Conservation (phyloP, 2,797 vertebrate genomes). For the Anolis apletophallus region DNA sequence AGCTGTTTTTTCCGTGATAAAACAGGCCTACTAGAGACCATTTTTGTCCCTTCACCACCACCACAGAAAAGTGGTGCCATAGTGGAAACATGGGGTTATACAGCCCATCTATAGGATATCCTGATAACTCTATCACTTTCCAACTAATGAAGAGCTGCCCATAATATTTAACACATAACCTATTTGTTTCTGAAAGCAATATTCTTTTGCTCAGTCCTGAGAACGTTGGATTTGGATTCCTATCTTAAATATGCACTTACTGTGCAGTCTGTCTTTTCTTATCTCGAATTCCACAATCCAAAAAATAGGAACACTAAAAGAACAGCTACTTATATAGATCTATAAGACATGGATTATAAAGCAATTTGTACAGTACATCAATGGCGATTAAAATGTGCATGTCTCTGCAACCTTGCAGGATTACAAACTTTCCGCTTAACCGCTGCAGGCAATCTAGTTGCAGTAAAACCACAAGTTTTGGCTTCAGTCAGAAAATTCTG, state of each 20-base stretch:
- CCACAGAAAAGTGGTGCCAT: too few species aligned
- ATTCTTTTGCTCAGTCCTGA: neutral
- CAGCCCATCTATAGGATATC: neutral
- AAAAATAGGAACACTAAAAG: neutral
- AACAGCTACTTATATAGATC: neutral
- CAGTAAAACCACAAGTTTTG: neutral
- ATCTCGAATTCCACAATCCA: neutral
- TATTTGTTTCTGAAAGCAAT: neutral
- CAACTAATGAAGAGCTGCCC: neutral
- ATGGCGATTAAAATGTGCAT: neutral
- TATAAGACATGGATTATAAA: neutral
- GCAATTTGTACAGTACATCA: constrained; percentile 2
- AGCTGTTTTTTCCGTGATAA: too few species aligned
- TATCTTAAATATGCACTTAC: constrained; percentile 6
- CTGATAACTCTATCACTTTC: neutral
- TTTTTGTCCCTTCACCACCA: too few species aligned
- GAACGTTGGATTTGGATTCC: neutral
- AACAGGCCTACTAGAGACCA: too few species aligned
- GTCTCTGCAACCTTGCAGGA: neutral
- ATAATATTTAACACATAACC: neutral
- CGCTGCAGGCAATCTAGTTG: neutral
- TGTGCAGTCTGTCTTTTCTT: neutral
- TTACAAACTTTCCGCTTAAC: neutral
- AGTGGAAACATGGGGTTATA: neutral
- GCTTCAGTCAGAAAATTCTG: neutral